Base-by-base conservation (phyloP, 2,113 vertebrate species). In the Thunnus maccoyii region DNA sequence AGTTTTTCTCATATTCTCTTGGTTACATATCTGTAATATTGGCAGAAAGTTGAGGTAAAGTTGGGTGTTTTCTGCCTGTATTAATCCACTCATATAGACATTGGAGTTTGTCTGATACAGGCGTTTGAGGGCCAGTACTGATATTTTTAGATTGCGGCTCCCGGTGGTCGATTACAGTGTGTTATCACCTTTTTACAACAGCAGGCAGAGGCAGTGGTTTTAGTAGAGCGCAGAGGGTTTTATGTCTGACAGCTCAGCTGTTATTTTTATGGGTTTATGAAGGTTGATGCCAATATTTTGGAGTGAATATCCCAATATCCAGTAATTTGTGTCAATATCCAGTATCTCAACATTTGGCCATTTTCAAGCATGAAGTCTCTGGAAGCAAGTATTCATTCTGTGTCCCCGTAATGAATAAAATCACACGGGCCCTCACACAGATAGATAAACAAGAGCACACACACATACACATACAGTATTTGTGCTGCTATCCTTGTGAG, bases 151-250 rank as follows among this genome's bases (percentile, higher is more conserved):
- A 70, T 69, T 44, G 64, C 0, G 30, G 47, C 56, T 81, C 70
- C 80, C 76, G 2, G 72, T 30, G 57, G 69, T 65, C 56, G 44
- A 78, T 82, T 80, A 81, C 73, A 58, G 16, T 8, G n/a, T 48
- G 84, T 80, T 87, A 80, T 80, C 61, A 65, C 66, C 65, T 3
- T 76, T 88, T 88, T 82, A 82, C 81, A 84, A 80, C 83, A 65
- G 66, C 69, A 72, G 51, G 30, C 71, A 22, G 76, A 78, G 56
- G 84, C 18, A 3, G 62, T 67, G 83, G 78, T 76, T 82, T 86
- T 17, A 86, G 74, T 66, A 48, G 57, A 50, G 64, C 74, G 22
- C 50, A 61, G 70, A 68, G 44, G 64, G 71, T 77, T 86, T 87
- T 83, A 84, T 77, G 78, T 84, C 47, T 82, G 72, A 82, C 56